Base-by-base conservation (phyloP, 1,140 invertebrate genomes). In the Sitophilus oryzae region DNA sequence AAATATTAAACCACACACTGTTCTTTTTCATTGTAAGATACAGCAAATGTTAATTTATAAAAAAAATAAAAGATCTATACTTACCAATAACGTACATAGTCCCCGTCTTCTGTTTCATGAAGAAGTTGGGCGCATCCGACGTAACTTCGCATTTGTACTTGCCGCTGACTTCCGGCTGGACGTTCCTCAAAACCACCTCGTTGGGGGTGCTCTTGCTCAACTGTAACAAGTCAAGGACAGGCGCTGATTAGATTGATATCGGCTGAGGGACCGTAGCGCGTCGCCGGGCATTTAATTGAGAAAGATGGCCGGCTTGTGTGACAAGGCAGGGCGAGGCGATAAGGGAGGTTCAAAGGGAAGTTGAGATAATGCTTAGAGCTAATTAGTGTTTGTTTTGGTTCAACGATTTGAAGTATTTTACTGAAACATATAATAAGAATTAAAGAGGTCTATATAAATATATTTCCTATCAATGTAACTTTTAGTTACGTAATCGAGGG, bases 61-160 rank as follows among this genome's bases (percentile, higher is more conserved):
- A 4, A 19, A 45, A n/a, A 25, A 25, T 25, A 15, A 30, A 47
- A 19, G 36, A 30, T 30, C 6, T 16, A 9, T 72, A 80, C 79
- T 82, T 66, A 88, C 85, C 80, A 46, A 84, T 81, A 45, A 88
- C 82, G 61, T 85, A 79, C 77, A 89, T 84, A 65, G 77, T 78
- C 15, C 79, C 77, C 2, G 77, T 77, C 2, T 79, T 78, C 38
- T 80, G 75, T 66, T 76, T 70, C 0, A 84, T 87, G 62, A 81
- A 79, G 71, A 87, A 87, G 37, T 79, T 77, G 0, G 84, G 83
- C 1, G 79, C 76, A 65, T 88, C 85, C 0, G 81, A 81, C 0
- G 84, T 86, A 15, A 88, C 83, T 67, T 88, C 84, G 66, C 85
- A 87, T n/a, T 80, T 77, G 66, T 84, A 88, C 63, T 76, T 76